Base-by-base conservation (phyloP, 2,888 invertebrate genomes). In the Hirudinaria manillensis region DNA sequence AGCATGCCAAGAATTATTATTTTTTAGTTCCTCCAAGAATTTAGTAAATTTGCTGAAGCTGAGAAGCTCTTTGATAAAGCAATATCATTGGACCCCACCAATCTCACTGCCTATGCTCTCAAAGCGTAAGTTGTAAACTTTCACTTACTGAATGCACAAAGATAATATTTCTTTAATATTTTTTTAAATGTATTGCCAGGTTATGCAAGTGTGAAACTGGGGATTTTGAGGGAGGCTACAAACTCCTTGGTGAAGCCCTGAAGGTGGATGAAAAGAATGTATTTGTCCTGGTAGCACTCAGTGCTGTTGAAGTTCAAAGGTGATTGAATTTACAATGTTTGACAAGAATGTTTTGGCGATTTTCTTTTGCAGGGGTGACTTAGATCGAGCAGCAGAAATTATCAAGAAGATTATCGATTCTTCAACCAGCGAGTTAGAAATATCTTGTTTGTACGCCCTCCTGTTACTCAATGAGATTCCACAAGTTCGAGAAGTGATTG, bases 261-360 rank as follows among this genome's bases (percentile, higher is more conserved):
- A 89, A 91, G 27, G 76, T 93, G 81, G 97, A 97, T 87, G 90
- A 92, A 72, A 92, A 92, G 85, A 96, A 94, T 87, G 93, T 93
- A 86, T 91, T 94, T 87, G 96, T 93, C 13, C 95, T 93, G 85
- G 96, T 97, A 87, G 94, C 95, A 67, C 88, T 96, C 78, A 96
- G 93, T 80, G 93, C 94, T 36, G 91, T 97, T 79, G 94, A 95
- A 89, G 93, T 96, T 79, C 96, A 96, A 87, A 88, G 91, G 93
- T 90, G 24, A 10, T 68, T 7, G 1, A 45, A 19, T 36, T 72
- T 56, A 36, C 45, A n/a, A 45, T 21, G 6, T 24, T 3, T 21
- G 7, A 34, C 19, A 4, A 34, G 21, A 36, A 38, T 10, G 1
- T 36, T 38, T 38, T 21, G 1, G 29, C 53, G 3, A 36, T 38